Base-by-base conservation (phyloP, 2,113 vertebrate genomes). In the Andinoacara biseriatus region DNA sequence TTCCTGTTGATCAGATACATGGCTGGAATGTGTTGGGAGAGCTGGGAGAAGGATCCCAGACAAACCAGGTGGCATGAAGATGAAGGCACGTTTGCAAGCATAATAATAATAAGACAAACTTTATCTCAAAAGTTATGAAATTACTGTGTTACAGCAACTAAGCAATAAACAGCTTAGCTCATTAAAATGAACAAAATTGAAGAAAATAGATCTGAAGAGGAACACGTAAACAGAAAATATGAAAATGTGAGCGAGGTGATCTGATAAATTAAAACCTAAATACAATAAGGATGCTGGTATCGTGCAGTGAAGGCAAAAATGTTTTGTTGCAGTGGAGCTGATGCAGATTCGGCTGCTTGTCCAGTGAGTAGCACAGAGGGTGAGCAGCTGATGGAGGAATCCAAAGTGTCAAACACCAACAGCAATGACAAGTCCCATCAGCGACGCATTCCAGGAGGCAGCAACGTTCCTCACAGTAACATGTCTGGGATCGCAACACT, bases 191-290 rank as follows among this genome's bases (percentile, higher is more conserved):
- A 67, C 8, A 10, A 38, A 49, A 17, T 49, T 18, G 40, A 67
- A 67, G 5, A 49, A 49, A 67, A 2, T 46, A 67, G 26, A 67
- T n/a, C 5, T 11, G 46, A 52, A 52, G 46, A 52, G 29, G 40
- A 8, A 67, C 3, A 10, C 63, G 3, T 67, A 46, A 46, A 26
- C 7, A 67, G 43, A 18, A 52, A 46, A 43, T 24, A 46, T 17
- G 10, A 46, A 65, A 2, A 24, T 0, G 7, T 24, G 38, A 43
- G n/a, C 0, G 0, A 26, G 22, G 62, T 46, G 4, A 26, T 46
- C 46, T 5, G 14, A 67, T 67, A 10, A 46, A 46, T 46, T 14
- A 18, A 46, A 46, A 26, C 8, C 5, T 67, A 67, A 26, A 67
- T 10, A 26, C 62, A 65, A 40, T 40, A 1, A 4, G 38, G 38